Conservation (phyloP, 2,113 vertebrate genomes). For the Murina feae region DNA sequence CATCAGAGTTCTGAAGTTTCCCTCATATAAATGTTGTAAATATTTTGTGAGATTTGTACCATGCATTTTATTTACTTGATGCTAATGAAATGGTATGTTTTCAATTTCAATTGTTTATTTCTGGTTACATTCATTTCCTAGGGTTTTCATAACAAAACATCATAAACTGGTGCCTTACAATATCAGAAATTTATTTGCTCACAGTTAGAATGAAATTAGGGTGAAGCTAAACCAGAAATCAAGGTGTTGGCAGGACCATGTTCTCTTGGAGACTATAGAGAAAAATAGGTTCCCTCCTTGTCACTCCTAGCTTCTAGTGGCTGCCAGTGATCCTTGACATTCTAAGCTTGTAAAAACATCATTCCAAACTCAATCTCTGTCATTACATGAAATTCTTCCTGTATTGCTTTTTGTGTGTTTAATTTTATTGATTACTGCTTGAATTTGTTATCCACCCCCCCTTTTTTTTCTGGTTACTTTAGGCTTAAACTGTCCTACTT, state of each 20-base stretch:
- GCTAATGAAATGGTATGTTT: background rate
- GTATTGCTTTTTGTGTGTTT: background rate
- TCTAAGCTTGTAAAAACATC: no score
- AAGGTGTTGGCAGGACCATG: background rate
- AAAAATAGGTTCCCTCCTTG: background rate
- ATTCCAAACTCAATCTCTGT: background rate
- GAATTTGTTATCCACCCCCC: background rate
- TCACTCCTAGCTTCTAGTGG: background rate
- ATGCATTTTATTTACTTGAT: background rate
- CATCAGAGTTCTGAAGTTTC: background rate
- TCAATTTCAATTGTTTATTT: background rate
- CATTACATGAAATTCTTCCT: background rate
- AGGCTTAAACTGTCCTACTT: background rate
- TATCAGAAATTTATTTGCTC: background rate
- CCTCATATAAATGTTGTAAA: background rate
- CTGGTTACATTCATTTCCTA: background rate
- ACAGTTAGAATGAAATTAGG: background rate
- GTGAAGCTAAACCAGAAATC: background rate
- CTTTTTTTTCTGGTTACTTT: background rate
- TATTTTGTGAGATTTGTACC: background rate
- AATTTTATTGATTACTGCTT: background rate
- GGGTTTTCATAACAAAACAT: background rate
- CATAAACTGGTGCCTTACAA: background rate
- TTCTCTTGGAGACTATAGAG: background rate
- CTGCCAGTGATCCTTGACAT: background rate